Evolutionary conservation across 2,888 invertebrate species (phyloP), one percentile per base, ranked within the genome.

Genomic region (Sinodicranocentrus sp.): DNA sequence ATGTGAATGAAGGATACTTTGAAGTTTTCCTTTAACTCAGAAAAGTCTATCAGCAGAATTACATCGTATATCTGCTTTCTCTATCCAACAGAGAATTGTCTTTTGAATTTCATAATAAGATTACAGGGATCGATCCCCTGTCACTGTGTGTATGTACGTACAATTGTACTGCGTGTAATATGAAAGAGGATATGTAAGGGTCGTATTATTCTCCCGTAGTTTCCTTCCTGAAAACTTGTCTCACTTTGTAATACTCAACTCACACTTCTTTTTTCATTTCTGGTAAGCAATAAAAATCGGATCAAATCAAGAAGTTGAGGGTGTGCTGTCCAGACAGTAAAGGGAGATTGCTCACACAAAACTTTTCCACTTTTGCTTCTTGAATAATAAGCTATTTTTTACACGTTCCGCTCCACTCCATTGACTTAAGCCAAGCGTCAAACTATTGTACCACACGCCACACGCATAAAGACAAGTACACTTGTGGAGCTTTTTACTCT

Each of bases 221-320:
- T 59, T 59, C 26, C 21, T 6, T 25, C 5, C 1, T 19, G 3
- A 25, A 59, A 59, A 13, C 10, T 3, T 13, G 23, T 21, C 59
- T 52, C 52, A 17, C n/a, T 21, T 54, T 54, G 2, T 21, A 8
- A 17, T 57, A 19, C 25, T 23, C 59, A 59, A 25, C 59, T 21
- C 1, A 17, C 44, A n/a, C n/a, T 33, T 33, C 10, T 33, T 33
- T 33, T 33, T 33, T 6, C 33, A 33, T 59, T 57, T 59, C 26
- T n/a, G 19, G n/a, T 28, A 17, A 0, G 33, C 63, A 63, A 63
- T 63, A 63, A 63, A 59, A 63, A 63, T 63, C 63, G 39, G 33
- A 28, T 63, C 63, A 39, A 63, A 63, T 63, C 63, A 13, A 48
- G 48, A 48, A 48, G 8, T n/a, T 48, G 10, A 57, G 17, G 21